These are phyloP conservation scores for Callipepla squamata DNA, from an alignment of 2,113 vertebrate species.

Conservation along the genomic window DNA sequence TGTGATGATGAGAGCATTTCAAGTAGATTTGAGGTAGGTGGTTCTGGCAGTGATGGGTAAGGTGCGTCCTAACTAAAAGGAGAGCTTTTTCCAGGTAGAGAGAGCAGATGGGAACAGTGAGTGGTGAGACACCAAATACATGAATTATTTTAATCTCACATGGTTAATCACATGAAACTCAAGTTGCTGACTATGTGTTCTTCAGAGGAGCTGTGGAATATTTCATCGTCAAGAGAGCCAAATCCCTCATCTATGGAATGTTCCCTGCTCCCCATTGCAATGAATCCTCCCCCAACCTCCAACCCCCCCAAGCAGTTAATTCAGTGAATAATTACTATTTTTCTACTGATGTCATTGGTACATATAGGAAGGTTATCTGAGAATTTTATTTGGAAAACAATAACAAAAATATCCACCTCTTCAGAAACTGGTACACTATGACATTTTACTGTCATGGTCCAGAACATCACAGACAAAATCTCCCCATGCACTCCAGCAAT, in stretches of 20 bases:
- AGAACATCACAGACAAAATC: background rate
- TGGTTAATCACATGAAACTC: background rate
- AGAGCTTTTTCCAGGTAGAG: rapidly evolving
- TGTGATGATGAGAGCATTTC: background rate
- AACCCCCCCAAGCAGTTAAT: background rate
- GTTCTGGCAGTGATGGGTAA: background rate
- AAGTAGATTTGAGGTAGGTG: background rate
- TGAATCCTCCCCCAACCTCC: background rate
- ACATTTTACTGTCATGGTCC: background rate
- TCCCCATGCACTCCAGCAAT: background rate
- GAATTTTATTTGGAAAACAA: background rate
- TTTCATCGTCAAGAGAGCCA: background rate
- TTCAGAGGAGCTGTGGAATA: background rate
- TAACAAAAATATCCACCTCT: background rate
- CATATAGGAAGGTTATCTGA: background rate
- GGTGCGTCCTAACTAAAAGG: background rate
- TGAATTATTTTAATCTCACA: background rate
- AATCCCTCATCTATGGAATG: background rate
- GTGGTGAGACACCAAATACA: background rate
- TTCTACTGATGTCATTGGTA: background rate
- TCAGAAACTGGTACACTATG: background rate
- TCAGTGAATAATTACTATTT: background rate
- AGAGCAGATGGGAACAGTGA: rapidly evolving
- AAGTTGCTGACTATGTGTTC: background rate
- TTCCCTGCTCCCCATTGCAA: background rate